Evolutionary conservation across 2,113 vertebrate species (phyloP), one percentile per base, ranked within the genome.

Genomic region (Noturus placidus): DNA sequence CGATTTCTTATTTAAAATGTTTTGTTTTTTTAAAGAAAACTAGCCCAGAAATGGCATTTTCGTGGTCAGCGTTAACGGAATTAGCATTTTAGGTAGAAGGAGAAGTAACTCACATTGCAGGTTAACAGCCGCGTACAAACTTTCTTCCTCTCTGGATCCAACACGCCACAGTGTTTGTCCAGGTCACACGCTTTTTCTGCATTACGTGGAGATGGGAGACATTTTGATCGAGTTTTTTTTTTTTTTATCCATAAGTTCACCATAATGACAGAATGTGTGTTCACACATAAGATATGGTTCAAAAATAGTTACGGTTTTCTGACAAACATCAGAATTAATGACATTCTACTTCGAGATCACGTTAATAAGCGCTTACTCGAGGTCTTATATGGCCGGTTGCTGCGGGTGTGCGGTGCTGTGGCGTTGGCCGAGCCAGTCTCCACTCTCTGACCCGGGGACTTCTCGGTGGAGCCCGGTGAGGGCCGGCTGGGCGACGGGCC

Each of bases 91-190:
- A 9, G 30, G 1, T 4, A 13, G 19, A 0, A 38, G 63, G 67
- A 63, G 11, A 27, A 35, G 33, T 0, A 5, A 20, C 92, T 94
- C 96, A 98, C 97, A 95, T 98, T 98, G 96, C 97, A 98, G 81
- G 97, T 98, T 86, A 98, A 93, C 89, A 98, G 93, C 67, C 97
- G 96, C n/a, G 97, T 98, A 92, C 97, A 98, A 91, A 97, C 95
- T 93, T 97, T 98, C 94, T 98, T 97, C 93, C 96, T 96, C 91
- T 98, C 97, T 0, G 96, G 97, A 92, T 98, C 97, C 80, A 97
- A 92, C 83, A 98, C 97, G 7, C 97, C 97, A 61, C 97, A 98
- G 93, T 98, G 97, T 91, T 96, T 96, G 93, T 98, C 97, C 93
- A 98, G 93, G 93, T 98, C 96, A 50, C 96, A 98, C 93, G 97